Conservation (phyloP, 2,113 vertebrate genomes). For the Harpagus bidentatus region DNA sequence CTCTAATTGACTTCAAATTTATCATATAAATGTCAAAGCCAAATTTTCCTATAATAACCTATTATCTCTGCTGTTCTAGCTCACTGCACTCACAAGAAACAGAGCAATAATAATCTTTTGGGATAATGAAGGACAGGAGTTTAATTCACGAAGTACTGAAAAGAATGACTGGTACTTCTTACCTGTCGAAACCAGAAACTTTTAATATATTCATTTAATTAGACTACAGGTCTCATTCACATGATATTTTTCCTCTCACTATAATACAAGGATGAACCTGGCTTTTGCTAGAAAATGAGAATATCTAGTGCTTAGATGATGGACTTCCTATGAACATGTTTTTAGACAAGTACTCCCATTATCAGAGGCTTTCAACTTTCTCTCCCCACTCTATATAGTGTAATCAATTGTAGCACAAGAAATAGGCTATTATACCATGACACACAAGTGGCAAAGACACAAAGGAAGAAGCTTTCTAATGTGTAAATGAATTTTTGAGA, state of each 20-base stretch:
- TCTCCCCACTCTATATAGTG: background rate
- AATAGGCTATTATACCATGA: background rate
- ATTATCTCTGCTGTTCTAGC: constrained; percentile 76
- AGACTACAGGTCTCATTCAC: background rate
- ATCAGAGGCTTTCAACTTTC: background rate
- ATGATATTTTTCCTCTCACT: background rate
- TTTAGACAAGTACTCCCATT: background rate
- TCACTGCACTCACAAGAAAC: constrained; percentile 64
- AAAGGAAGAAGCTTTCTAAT: background rate
- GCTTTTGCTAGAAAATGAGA: background rate
- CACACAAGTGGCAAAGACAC: background rate
- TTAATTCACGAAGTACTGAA: constrained; percentile 51
- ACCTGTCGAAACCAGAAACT: constrained; percentile 51
- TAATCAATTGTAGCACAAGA: background rate
- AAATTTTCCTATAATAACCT: constrained; percentile 77
- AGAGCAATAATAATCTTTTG: constrained; percentile 63
- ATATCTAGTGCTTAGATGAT: background rate
- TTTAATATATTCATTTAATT: constrained; percentile 53
- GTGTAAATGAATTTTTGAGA: background rate
- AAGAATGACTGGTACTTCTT: constrained; percentile 43
- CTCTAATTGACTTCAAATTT: constrained; percentile 81
- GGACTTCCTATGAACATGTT: background rate
- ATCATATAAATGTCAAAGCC: constrained; percentile 77
- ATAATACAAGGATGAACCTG: background rate
- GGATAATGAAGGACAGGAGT: constrained; percentile 58